These are phyloP conservation scores for Stigmatopora nigra DNA, from an alignment of 2,113 vertebrate genomes.

Conservation along the genomic window DNA sequence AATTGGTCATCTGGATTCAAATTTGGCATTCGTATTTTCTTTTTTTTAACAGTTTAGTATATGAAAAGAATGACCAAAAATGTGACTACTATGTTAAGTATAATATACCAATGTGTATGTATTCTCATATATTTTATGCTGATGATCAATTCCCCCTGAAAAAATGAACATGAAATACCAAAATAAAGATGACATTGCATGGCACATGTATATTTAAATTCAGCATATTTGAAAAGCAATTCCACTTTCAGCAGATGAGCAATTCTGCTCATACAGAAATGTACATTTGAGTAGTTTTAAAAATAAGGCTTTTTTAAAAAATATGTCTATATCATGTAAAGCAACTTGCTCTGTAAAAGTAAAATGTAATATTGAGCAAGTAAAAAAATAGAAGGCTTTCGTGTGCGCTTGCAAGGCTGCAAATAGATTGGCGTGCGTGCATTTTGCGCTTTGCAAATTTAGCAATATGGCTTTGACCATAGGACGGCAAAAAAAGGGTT, in stretches of 20 bases:
- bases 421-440: constrained; percentile 41
- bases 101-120: too few species aligned
- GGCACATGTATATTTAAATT: constrained; percentile 4
- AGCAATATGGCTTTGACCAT: constrained; percentile 17
- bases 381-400: constrained; percentile 38
- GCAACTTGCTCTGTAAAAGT: background rate
- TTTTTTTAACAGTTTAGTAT: too few species aligned
- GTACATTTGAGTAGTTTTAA: constrained; percentile 19
- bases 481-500: constrained; percentile 12
- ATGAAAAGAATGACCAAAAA: too few species aligned
- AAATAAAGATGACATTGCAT: background rate
- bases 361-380: constrained; percentile 16
- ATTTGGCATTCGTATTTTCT: too few species aligned
- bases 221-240: constrained; percentile 17
- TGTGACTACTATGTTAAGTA: too few species aligned
- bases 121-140: too few species aligned
- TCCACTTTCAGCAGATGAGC: constrained; percentile 9
- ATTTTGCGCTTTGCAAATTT: constrained; percentile 19
- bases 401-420: constrained; percentile 16
- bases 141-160: too few species aligned
- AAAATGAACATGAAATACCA: too few species aligned
- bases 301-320: constrained; percentile 36
- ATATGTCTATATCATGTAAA: constrained; percentile 8
- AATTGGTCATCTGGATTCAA: too few species aligned
- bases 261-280: constrained; percentile 26